These are phyloP conservation scores for Mesodorylaimus sp. DNA, from an alignment of 2,888 invertebrate genomes.

Conservation along the genomic window DNA sequence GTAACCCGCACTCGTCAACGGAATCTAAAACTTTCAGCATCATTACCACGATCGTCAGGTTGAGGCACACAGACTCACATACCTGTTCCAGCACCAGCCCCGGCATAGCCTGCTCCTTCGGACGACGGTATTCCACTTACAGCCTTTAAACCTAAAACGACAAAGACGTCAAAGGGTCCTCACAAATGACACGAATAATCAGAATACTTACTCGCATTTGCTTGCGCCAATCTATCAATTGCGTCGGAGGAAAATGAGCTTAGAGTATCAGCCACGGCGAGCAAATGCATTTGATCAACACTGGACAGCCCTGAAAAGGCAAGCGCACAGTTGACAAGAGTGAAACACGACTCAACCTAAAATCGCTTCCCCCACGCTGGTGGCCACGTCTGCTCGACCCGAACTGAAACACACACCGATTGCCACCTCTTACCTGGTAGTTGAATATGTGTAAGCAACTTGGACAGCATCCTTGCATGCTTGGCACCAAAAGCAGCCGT, in stretches of 20 bases:
- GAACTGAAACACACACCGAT: not conserved
- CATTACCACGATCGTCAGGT: not conserved
- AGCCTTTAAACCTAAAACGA: not conserved
- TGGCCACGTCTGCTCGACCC: not conserved
- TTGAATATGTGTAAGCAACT: conserved; percentile 62
- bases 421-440: conserved; percentile 23
- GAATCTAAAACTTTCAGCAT: conserved; percentile 17
- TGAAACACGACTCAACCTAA: not conserved
- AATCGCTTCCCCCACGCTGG: too few relatives aligned
- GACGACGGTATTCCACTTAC: not conserved
- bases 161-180: too few relatives aligned
- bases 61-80: not conserved
- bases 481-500: conserved; percentile 10
- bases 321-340: not conserved
- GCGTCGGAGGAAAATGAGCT: conserved; percentile 32
- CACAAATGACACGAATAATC: too few relatives aligned
- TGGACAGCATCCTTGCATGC: conserved; percentile 54
- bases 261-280: conserved; percentile 95
- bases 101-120: conserved; percentile 6
- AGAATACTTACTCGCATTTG: conserved; percentile 51
- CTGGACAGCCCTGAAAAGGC: conserved; percentile 71
- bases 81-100: conserved; percentile 4
- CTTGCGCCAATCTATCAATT: conserved; percentile 33
- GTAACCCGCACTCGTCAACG: conserved; percentile 85
- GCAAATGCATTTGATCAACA: conserved; percentile 93